These are phyloP conservation scores for Montipora cactus DNA, from an alignment of 64 coral and sea anemone species.

Conservation along the genomic window DNA sequence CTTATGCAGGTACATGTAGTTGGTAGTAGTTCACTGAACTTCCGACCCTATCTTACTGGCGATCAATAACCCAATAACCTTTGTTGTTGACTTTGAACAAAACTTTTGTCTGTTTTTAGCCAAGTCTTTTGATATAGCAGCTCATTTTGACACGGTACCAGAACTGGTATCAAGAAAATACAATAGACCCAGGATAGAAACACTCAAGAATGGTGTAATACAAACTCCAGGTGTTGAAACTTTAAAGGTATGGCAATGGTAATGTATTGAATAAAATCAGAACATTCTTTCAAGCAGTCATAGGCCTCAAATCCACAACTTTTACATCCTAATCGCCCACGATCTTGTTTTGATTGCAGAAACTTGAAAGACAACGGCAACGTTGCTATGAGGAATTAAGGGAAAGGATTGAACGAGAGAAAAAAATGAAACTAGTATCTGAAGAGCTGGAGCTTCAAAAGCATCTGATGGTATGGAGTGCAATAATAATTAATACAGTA, in stretches of 20 bases:
- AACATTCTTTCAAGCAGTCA: too few relatives aligned
- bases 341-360: constrained; percentile 9
- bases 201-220: constrained; percentile 60
- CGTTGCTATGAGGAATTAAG: constrained; percentile 83
- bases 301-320: not conserved
- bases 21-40: too few relatives aligned
- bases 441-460: constrained; percentile 83
- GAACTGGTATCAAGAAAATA: constrained; percentile 81
- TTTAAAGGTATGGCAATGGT: constrained; percentile 61
- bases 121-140: constrained; percentile 75
- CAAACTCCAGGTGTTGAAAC: not conserved
- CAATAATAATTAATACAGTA: not conserved
- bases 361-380: constrained; percentile 85
- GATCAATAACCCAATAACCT: too few relatives aligned
- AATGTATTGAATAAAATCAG: too few relatives aligned
- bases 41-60: too few relatives aligned
- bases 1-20: too few relatives aligned
- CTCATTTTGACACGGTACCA: constrained; percentile 85
- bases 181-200: constrained; percentile 87
- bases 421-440: constrained; percentile 66
- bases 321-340: not conserved
- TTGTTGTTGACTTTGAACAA: too few relatives aligned
- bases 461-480: constrained; percentile 88
- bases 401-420: constrained; percentile 93
- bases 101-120: constrained; percentile 46